Evolutionary conservation across 2,888 invertebrate species (phyloP).

Genomic region (Andrena bucephala): DNA sequence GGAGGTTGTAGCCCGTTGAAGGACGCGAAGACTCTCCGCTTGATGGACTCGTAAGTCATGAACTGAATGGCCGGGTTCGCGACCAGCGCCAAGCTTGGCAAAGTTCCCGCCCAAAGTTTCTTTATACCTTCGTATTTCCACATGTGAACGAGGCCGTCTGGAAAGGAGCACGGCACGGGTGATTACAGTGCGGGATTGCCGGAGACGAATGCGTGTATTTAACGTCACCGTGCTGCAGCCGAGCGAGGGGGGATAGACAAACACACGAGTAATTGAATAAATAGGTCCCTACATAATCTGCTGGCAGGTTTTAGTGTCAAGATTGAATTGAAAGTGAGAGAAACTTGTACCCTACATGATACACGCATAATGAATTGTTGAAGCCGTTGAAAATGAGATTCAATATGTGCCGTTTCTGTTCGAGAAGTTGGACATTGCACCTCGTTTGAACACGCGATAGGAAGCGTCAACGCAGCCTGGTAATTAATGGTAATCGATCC

Average conservation of each 20-base stretch:
- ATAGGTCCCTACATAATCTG: no score
- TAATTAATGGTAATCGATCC: neutral
- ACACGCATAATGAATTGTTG: no score
- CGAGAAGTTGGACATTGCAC: no score
- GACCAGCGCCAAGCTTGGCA: conserved; percentile 94
- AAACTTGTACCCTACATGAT: no score
- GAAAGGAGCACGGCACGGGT: neutral
- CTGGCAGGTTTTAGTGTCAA: no score
- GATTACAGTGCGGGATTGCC: neutral
- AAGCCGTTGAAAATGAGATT: no score
- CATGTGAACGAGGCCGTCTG: conserved; percentile 90
- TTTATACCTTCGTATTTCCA: conserved; percentile 90
- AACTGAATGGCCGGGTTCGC: conserved; percentile 97
- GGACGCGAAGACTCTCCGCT: conserved; percentile 88
- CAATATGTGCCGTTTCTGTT: no score
- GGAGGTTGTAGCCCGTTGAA: conserved; percentile 86
- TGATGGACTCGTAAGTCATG: conserved; percentile 95
- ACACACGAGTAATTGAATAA: neutral
- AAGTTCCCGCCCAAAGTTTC: conserved; percentile 93
- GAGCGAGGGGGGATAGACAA: neutral
- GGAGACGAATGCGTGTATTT: neutral
- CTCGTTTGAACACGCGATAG: no score
- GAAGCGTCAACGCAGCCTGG: no score
- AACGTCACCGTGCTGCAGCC: neutral
- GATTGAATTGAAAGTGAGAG: no score